Evolutionary conservation across 1,140 invertebrate species (phyloP).

Genomic region (Teleopsis dalmanni): DNA sequence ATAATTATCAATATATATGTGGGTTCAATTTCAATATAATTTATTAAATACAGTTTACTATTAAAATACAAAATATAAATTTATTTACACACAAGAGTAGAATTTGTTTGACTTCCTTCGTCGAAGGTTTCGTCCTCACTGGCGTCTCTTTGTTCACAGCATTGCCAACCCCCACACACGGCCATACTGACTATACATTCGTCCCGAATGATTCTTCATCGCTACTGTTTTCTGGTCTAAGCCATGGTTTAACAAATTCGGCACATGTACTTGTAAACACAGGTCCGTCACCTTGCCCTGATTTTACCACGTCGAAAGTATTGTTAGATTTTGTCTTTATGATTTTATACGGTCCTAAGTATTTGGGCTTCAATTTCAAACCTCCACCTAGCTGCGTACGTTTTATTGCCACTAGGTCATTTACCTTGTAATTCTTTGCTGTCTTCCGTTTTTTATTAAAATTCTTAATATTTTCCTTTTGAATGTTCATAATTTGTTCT

Average conservation of each 20-base stretch:
- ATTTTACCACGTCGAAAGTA: conserved; percentile 12
- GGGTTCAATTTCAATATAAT: too few species aligned
- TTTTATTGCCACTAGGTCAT: conserved; percentile 40
- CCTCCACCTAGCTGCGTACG: conserved; percentile 33
- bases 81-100: too few species aligned
- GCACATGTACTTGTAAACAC: background rate
- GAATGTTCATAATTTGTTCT: conserved; percentile 27
- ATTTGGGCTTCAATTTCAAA: conserved; percentile 36
- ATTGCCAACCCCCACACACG: too few species aligned
- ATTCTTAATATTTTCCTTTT: conserved; percentile 30
- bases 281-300: conserved; percentile 3
- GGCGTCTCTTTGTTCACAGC: too few species aligned
- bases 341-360: conserved; percentile 37
- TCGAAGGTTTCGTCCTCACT: too few species aligned
- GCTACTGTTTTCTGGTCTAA: background rate
- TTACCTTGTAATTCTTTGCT: conserved; percentile 23
- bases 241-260: conserved; percentile 3
- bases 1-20: too few species aligned
- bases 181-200: background rate
- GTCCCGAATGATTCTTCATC: background rate
- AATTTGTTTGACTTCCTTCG: too few species aligned
- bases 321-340: conserved; percentile 20
- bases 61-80: too few species aligned
- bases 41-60: too few species aligned
- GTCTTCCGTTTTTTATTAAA: conserved; percentile 29